A percentile compares a stretch with the other conserved stretches of the same genome.
phyloP scores from a whole-genome alignment of 2,888 invertebrate species.

The Aphrophora alni region DNA sequence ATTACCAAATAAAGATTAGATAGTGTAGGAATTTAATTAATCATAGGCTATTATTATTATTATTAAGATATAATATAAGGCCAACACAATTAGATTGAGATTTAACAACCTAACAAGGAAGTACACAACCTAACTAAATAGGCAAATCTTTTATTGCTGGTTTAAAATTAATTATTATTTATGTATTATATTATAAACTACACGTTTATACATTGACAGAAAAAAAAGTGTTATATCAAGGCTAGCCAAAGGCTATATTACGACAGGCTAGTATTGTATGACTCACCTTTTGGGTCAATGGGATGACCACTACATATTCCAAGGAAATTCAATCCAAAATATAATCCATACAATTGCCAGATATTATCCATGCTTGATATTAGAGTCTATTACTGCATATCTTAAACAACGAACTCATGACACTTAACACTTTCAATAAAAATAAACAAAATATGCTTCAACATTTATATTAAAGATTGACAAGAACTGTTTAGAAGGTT shows the following conservation, averaged over 20 bases:
- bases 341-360: neutral
- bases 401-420: neutral
- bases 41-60: too few species aligned
- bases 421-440: neutral
- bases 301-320: neutral
- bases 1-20: too few species aligned
- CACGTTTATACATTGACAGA: too few species aligned
- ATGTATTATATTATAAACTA: too few species aligned
- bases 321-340: neutral
- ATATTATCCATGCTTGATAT: neutral
- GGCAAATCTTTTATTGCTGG: too few species aligned
- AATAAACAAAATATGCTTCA: conserved; percentile 1
- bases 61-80: too few species aligned
- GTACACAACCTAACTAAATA: too few species aligned
- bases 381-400: neutral
- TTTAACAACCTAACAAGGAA: too few species aligned
- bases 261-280: neutral
- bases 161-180: too few species aligned
- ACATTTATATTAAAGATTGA: neutral
- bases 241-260: neutral
- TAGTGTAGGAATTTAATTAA: too few species aligned
- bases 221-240: neutral
- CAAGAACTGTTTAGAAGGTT: neutral
- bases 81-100: too few species aligned
- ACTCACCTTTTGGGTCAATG: conserved; percentile 9